These are phyloP conservation scores for Smittia sp. DNA, from an alignment of 2,888 invertebrate species.

Conservation along the genomic window DNA sequence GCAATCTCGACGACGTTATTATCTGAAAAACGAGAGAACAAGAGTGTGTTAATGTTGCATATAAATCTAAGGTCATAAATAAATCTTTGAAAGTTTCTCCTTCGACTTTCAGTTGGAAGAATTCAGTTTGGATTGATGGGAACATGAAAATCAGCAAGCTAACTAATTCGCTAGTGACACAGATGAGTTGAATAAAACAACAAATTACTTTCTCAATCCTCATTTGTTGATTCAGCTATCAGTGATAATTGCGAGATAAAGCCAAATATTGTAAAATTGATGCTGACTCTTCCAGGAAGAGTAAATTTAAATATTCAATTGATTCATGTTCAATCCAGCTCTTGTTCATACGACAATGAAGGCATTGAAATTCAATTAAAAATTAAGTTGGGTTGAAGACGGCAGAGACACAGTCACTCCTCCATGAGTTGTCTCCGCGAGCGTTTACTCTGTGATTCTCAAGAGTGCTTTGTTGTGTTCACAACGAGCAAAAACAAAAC, in stretches of 20 bases:
- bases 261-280: no score
- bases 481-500: neutral
- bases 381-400: constrained; percentile 5
- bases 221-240: no score
- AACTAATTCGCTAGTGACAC: no score
- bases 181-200: no score
- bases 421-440: neutral
- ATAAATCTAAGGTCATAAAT: constrained; percentile 36
- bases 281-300: neutral
- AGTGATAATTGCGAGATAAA: no score
- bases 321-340: neutral
- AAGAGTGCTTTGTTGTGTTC: constrained; percentile 3
- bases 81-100: constrained; percentile 9
- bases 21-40: constrained; percentile 11
- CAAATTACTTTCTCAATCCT: no score
- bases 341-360: neutral
- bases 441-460: neutral
- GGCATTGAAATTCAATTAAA: constrained; percentile 21
- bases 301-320: neutral
- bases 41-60: constrained; percentile 23
- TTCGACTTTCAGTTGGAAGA: neutral
- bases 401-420: neutral
- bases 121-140: no score
- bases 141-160: no score
- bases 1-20: constrained; percentile 7